Evolutionary conservation across 2,797 vertebrate genomes (phyloP), one percentile per base, ranked within the genome.

Genomic region (Molossus alvarezi): DNA sequence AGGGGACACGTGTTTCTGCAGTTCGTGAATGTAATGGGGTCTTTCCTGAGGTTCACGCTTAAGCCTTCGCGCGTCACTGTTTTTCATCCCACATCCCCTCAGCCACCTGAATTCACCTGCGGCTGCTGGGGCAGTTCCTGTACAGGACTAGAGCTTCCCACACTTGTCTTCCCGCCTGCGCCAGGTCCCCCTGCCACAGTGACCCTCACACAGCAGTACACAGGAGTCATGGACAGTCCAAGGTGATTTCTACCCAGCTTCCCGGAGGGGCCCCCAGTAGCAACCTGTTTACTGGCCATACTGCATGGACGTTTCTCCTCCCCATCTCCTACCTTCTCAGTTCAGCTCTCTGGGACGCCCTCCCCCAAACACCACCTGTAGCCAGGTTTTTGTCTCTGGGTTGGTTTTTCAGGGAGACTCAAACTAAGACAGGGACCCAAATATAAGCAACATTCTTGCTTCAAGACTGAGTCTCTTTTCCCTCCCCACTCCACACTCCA

Each of bases 11-110:
- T 45, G 41, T 33, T 41, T 77, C n/a, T 6, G 27, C 25, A 29
- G 64, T 33, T 48, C 0, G 1, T 3, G 48, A 20, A 75, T 13
- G 3, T 2, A 29, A 69, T 0, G 0, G 11, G 12, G 21, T 67
- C 67, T 81, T 72, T n/a, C 41, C 27, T 41, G 55, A 69, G 75
- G n/a, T 77, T 33, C 57, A 10, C 14, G 10, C 9, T 53, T 18
- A 1, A 27, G 37, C 18, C 7, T 5, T 12, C 3, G 6, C 4
- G 13, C n/a, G 48, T n/a, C 4, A 4, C 37, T 73, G 60, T 53
- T 18, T 48, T 60, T 14, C 14, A 9, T 15, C 18, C 17, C 14
- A 2, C 1, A 4, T 8, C 29, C 51, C 17, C 62, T 82, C 62
- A 0, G 2, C n/a, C 65, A 55, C 10, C 18, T 8, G 11, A 9